These are phyloP conservation scores for Latrodectus hesperus DNA, from an alignment of 2,888 invertebrate genomes.

Conservation along the genomic window DNA sequence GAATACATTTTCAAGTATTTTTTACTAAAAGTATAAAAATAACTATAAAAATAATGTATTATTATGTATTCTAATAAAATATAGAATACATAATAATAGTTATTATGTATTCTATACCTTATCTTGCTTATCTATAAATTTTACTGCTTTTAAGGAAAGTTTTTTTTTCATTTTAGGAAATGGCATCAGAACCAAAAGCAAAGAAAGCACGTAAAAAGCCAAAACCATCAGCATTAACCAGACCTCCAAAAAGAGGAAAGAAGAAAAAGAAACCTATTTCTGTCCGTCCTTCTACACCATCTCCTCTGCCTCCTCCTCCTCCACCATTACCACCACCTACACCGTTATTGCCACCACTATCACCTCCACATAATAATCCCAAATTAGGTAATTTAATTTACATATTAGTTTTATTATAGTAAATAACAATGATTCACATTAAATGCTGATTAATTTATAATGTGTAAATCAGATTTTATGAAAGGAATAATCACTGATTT, in stretches of 20 bases:
- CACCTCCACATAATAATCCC: conserved; percentile 8
- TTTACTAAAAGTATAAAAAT: too few species aligned
- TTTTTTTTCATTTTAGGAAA: conserved; percentile 75
- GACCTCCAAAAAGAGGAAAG: conserved; percentile 77
- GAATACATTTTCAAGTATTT: too few species aligned
- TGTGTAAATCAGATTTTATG: too few species aligned
- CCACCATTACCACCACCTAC: conserved; percentile 14
- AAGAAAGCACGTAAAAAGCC: conserved; percentile 79
- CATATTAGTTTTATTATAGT: background rate
- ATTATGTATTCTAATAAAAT: too few species aligned
- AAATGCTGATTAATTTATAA: too few species aligned
- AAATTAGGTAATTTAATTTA: conserved; percentile 16
- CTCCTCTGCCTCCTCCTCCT: conserved; percentile 68
- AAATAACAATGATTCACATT: too few species aligned
- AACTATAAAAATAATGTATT: too few species aligned
- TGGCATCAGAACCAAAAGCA: conserved; percentile 85
- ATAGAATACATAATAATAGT: too few species aligned
- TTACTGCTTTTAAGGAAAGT: too few species aligned
- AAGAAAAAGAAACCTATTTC: conserved; percentile 79
- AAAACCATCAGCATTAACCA: conserved; percentile 75
- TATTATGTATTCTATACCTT: too few species aligned
- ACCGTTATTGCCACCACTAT: conserved; percentile 6
- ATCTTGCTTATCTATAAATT: too few species aligned
- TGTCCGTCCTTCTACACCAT: conserved; percentile 75
- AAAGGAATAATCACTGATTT: too few species aligned